Conservation (phyloP, 2,113 vertebrate species). For the Cheirogaleus medius region DNA sequence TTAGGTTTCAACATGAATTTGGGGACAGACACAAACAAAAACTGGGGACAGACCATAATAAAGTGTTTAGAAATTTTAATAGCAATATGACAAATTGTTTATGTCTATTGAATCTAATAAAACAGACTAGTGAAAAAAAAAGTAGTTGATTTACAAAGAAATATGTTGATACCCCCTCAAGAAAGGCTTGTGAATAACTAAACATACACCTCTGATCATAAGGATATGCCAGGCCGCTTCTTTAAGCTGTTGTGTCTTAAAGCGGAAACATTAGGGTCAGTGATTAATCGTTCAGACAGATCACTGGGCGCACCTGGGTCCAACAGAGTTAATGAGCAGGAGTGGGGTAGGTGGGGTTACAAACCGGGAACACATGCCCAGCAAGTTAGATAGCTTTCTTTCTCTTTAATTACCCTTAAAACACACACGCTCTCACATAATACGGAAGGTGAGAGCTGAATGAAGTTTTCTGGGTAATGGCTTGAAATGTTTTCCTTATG, state of each 20-base stretch:
- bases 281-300: background rate
- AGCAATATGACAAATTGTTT: background rate
- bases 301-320: background rate
- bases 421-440: slow-evolving; percentile 47
- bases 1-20: background rate
- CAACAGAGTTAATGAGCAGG: slow-evolving; percentile 64
- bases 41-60: background rate
- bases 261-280: background rate
- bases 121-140: background rate
- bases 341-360: slow-evolving; percentile 56
- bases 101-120: background rate
- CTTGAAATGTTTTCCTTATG: slow-evolving; percentile 79
- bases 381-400: slow-evolving; percentile 48
- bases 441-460: slow-evolving; percentile 75
- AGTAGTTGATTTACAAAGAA: background rate
- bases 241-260: background rate
- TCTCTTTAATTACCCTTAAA: slow-evolving; percentile 64
- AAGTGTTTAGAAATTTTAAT: background rate
- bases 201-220: background rate
- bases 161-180: background rate
- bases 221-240: background rate
- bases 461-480: slow-evolving; percentile 73
- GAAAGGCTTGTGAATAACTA: background rate
- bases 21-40: background rate
- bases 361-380: slow-evolving; percentile 62